Evolutionary conservation across 2,888 invertebrate species (phyloP).

Genomic region (Melinopterus prodromus): DNA sequence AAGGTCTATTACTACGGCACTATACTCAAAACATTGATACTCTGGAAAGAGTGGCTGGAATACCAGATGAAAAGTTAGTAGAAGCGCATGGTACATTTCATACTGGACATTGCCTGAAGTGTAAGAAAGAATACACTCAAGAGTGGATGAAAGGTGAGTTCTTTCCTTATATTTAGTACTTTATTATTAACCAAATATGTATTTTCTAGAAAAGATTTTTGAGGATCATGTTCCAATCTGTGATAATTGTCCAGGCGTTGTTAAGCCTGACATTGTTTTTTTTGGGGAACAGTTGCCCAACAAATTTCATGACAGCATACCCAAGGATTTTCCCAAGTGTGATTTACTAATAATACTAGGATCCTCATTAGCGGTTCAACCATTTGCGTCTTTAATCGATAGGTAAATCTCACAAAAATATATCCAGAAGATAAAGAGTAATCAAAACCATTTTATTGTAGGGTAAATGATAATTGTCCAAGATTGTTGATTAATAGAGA

Average conservation of each 20-base stretch:
- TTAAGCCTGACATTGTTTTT: slow-evolving; percentile 96
- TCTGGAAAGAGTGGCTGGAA: slow-evolving; percentile 84
- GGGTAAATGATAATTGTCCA: slow-evolving; percentile 76
- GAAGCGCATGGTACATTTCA: slow-evolving; percentile 96
- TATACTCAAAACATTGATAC: slow-evolving; percentile 96
- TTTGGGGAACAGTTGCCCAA: slow-evolving; percentile 91
- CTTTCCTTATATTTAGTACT: too few relatives aligned
- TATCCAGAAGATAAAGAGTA: too few relatives aligned
- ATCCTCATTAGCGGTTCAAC: slow-evolving; percentile 92
- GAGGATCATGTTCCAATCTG: slow-evolving; percentile 81
- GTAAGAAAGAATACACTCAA: slow-evolving; percentile 74
- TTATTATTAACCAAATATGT: not conserved
- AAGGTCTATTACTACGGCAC: slow-evolving; percentile 78
- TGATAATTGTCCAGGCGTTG: slow-evolving; percentile 71
- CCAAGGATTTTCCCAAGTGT: slow-evolving; percentile 82
- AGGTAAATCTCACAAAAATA: slow-evolving; percentile 63
- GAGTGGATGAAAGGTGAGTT: slow-evolving; percentile 85
- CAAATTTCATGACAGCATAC: slow-evolving; percentile 74
- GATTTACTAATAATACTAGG: slow-evolving; percentile 95
- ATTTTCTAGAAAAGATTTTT: slow-evolving; percentile 72
- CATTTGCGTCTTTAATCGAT: slow-evolving; percentile 89
- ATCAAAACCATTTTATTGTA: slow-evolving; percentile 49
- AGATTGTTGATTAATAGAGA: slow-evolving; percentile 89
- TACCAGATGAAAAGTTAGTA: slow-evolving; percentile 85
- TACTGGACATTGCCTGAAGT: slow-evolving; percentile 85